Base-by-base conservation (phyloP, 2,888 invertebrate genomes). In the Drosophila nigritarsus region DNA sequence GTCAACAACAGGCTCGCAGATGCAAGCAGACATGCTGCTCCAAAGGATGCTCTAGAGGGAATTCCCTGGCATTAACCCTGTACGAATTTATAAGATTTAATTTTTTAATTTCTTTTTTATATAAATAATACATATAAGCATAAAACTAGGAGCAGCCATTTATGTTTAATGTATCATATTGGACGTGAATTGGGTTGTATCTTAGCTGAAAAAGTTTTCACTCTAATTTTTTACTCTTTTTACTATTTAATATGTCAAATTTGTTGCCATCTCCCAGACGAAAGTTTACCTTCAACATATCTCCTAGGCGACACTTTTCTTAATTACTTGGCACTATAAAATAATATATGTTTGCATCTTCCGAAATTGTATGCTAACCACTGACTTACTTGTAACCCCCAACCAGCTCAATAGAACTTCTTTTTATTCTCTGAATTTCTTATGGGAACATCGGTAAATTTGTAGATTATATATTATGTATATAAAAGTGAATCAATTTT, bases 1-100 rank as follows among this genome's bases (percentile, higher is more conserved):
- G 65, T 20, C 64, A 80, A 42, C 59, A 48, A 45, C 51, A 48
- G 38, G n/a, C 60, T 2, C 29, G 15, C 59, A 32, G 7, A 9
- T 13, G 32, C n/a, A 11, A 11, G 11, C 8, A 13, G 30, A 11
- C 0, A 15, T 59, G 34, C 27, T 36, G 7, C 4, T 34, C 54
- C 29, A 0, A 0, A 2, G n/a, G 29, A 42, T 80, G 54, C 77
- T 49, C 73, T 48, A 20, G 8, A 24, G 7, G 18, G 18, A 49
- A 15, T 15, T 5, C 2, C n/a, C 0, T n/a, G 8, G 30, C 30
- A 9, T 29, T 29, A 29, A 7, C 7, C 7, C 11, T 40, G 9
- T 6, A 29, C 7, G 1, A 29, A 29, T 7, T 29, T 6, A 29
- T 29, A 29, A 7, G 29, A 29, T 1, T 29, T 29, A 0, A 29